A percentile compares a stretch with the other conserved stretches of the same genome.
Conservation (phyloP, 2,113 vertebrate genomes). For the Nesogale talazaci region DNA sequence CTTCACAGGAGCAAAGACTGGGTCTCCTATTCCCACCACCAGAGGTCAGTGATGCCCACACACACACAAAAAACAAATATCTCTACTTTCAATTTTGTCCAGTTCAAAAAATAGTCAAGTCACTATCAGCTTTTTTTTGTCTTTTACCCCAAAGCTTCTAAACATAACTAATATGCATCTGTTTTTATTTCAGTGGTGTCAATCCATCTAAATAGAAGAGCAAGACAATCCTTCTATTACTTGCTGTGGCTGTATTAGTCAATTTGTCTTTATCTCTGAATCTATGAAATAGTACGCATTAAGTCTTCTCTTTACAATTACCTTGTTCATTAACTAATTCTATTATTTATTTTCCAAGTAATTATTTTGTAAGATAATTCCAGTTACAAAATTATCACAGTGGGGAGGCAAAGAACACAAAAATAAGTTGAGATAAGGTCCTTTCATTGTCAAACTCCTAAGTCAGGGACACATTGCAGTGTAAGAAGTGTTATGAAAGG, state of each 20-base stretch:
- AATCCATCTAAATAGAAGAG: background rate
- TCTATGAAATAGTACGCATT: conserved; percentile 23
- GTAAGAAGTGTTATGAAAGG: background rate
- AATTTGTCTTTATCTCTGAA: conserved; percentile 13
- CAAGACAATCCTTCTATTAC: background rate
- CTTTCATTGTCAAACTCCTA: background rate
- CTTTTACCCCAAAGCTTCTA: background rate
- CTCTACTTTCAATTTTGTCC: background rate
- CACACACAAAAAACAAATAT: too few species aligned
- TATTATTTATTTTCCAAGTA: background rate
- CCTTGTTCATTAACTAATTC: background rate
- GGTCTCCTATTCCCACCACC: too few species aligned
- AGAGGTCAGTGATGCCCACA: too few species aligned
- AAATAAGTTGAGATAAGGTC: background rate
- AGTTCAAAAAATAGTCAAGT: background rate
- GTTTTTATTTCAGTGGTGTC: background rate
- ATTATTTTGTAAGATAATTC: conserved; percentile 28
- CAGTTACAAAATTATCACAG: background rate
- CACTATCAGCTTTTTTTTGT: background rate
- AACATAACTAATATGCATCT: background rate
- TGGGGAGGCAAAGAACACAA: background rate
- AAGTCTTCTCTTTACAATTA: conserved; percentile 8
- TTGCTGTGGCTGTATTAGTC: background rate
- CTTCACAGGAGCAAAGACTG: too few species aligned
- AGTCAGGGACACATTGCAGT: background rate